Conservation (phyloP, 2,113 vertebrate species). For the Andinoacara biseriatus region DNA sequence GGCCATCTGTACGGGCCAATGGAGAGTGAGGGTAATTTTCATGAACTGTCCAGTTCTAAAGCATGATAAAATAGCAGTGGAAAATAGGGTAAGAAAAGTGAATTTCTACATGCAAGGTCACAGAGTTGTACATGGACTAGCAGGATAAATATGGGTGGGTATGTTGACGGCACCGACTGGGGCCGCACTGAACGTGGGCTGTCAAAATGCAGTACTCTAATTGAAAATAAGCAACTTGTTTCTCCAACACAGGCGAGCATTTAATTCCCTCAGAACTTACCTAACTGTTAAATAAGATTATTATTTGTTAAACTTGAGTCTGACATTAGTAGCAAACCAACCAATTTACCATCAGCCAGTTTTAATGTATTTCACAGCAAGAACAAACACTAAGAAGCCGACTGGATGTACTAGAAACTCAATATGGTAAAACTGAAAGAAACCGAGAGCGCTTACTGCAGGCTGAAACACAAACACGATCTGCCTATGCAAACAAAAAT, state of each 20-base stretch:
- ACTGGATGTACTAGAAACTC: neutral
- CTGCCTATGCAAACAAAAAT: constrained; percentile 29
- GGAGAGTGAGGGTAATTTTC: constrained; percentile 1
- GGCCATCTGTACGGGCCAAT: constrained; percentile 84
- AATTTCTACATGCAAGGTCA: neutral
- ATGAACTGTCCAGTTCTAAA: neutral
- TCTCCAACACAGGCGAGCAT: neutral
- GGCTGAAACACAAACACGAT: constrained; percentile 19
- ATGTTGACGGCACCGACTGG: neutral
- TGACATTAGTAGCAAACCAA: neutral
- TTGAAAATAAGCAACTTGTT: neutral
- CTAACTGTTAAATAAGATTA: neutral
- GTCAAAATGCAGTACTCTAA: neutral
- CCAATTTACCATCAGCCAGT: neutral
- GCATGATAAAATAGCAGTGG: neutral
- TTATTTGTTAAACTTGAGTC: neutral
- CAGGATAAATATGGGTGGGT: neutral
- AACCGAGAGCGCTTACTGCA: neutral
- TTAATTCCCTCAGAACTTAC: neutral
- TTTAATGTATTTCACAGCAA: neutral
- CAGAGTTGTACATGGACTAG: neutral
- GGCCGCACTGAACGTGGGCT: neutral
- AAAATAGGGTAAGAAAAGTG: neutral
- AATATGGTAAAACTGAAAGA: neutral
- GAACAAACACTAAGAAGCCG: neutral